Conservation (phyloP, 2,888 invertebrate genomes). For the Parochlus steinenii region DNA sequence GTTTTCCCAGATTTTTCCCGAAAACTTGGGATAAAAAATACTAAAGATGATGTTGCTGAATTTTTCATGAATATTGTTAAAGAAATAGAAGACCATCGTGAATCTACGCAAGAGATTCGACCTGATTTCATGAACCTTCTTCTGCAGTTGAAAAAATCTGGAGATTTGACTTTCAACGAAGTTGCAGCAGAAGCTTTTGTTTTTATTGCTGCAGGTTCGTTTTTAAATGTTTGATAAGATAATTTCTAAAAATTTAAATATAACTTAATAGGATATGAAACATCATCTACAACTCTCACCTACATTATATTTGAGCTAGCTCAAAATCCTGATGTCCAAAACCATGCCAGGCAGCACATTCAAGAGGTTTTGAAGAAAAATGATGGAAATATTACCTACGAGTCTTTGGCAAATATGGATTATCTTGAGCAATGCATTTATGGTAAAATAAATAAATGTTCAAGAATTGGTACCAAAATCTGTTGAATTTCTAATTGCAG, state of each 20-base stretch:
- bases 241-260: too few relatives aligned
- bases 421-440: constrained; percentile 28
- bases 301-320: constrained; percentile 30
- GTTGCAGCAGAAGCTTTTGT: constrained; percentile 29
- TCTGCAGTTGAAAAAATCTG: constrained; percentile 33
- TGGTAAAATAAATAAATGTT: constrained; percentile 18
- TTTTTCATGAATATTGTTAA: constrained; percentile 34
- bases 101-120: constrained; percentile 30
- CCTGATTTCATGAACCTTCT: constrained; percentile 38
- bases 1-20: constrained; percentile 9
- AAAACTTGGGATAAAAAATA: constrained; percentile 9
- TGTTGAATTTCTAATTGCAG: background rate
- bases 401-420: constrained; percentile 25
- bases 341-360: constrained; percentile 26
- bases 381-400: constrained; percentile 24
- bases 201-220: constrained; percentile 31
- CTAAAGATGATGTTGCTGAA: constrained; percentile 14
- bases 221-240: too few relatives aligned
- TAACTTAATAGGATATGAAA: constrained; percentile 29
- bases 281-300: constrained; percentile 26
- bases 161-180: constrained; percentile 21
- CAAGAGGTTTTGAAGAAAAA: constrained; percentile 20
- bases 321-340: constrained; percentile 26
- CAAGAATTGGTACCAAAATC: background rate
- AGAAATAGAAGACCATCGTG: constrained; percentile 33